Evolutionary conservation across 1,140 invertebrate species (phyloP).

Genomic region (Pomacea maculata): DNA sequence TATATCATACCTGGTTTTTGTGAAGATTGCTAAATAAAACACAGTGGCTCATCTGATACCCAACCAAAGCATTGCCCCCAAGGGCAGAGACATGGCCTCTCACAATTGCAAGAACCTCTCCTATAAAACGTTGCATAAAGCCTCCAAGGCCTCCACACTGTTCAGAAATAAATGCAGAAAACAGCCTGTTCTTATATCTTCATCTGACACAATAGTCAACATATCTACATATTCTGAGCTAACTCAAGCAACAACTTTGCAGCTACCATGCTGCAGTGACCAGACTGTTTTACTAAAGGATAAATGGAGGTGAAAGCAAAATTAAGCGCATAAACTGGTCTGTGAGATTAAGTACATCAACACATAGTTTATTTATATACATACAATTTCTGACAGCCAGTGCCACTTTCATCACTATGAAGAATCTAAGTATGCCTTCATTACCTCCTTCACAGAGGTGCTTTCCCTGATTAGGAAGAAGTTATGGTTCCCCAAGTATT

Average conservation of each 20-base stretch:
- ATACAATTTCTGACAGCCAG: conserved; percentile 1
- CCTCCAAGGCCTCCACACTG: conserved; percentile 84
- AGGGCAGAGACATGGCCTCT: conserved; percentile 90
- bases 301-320: too few species aligned
- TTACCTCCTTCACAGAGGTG: conserved; percentile 87
- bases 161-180: conserved; percentile 20
- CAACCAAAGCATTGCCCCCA: conserved; percentile 94
- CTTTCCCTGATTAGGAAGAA: conserved; percentile 96
- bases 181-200: neutral
- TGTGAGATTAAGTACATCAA: too few species aligned
- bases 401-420: neutral
- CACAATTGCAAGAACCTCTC: conserved; percentile 89
- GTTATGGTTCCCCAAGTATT: conserved; percentile 91
- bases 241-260: too few species aligned
- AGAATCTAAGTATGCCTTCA: neutral
- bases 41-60: conserved; percentile 92
- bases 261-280: too few species aligned
- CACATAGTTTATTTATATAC: neutral
- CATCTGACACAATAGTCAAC: neutral
- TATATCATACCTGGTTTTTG: conserved; percentile 87
- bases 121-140: conserved; percentile 92
- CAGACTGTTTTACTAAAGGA: too few species aligned
- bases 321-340: neutral
- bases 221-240: too few species aligned
- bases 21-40: conserved; percentile 90